phyloP scores from a whole-genome alignment of 2,888 invertebrate species.

The Endotricha flammealis region DNA sequence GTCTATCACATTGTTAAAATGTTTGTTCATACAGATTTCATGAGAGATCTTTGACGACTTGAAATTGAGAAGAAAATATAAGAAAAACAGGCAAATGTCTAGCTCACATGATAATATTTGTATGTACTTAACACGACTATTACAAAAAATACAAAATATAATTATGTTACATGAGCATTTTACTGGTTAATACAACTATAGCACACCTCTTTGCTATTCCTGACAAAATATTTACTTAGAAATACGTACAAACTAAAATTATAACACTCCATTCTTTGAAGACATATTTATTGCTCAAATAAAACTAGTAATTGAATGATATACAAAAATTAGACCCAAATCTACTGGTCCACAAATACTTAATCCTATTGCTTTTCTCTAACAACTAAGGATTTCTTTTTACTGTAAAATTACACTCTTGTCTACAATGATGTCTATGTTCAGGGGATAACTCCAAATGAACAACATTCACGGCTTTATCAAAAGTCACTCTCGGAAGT shows the following conservation, averaged over 20 bases:
- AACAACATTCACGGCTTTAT: constrained; percentile 61
- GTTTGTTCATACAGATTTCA: not conserved
- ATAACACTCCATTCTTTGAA: not conserved
- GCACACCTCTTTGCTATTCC: not conserved
- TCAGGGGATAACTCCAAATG: constrained; percentile 55
- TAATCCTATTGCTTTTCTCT: constrained; percentile 36
- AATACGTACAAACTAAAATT: no score
- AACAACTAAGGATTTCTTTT: constrained; percentile 40
- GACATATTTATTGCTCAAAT: constrained; percentile 3
- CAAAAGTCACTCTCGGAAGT: constrained; percentile 70
- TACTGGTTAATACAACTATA: not conserved
- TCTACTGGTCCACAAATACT: constrained; percentile 57
- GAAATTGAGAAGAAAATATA: not conserved
- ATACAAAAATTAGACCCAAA: constrained; percentile 47
- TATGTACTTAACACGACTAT: constrained; percentile 26
- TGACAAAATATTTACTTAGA: no score
- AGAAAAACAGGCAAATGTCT: not conserved
- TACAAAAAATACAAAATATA: constrained; percentile 47
- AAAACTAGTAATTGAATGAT: constrained; percentile 25
- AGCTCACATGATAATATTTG: constrained; percentile 4
- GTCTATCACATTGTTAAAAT: constrained; percentile 8
- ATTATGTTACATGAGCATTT: constrained; percentile 13
- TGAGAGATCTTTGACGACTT: not conserved
- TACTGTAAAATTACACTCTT: constrained; percentile 35
- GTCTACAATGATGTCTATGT: constrained; percentile 39